phyloP scores from a whole-genome alignment of 2,797 vertebrate species.

The Macropodus opercularis region DNA sequence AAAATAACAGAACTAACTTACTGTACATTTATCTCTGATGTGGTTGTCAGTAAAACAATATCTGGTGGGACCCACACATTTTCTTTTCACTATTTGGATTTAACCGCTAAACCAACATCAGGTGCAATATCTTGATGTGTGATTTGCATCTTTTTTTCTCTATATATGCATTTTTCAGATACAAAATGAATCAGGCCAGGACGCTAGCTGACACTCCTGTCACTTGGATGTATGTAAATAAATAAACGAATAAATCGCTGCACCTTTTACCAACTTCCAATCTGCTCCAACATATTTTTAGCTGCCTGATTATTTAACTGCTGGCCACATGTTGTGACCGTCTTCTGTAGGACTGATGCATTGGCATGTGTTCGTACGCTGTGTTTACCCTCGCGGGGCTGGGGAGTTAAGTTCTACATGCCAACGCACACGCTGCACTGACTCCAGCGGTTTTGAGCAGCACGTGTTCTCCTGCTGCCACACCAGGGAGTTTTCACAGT shows the following conservation, averaged over 20 bases:
- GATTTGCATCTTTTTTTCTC: too few relatives aligned
- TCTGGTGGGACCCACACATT: too few relatives aligned
- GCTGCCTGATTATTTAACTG: conserved; percentile 17
- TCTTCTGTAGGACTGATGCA: conserved; percentile 39
- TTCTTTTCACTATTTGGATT: too few relatives aligned
- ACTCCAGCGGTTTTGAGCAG: conserved; percentile 59
- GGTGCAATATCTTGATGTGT: too few relatives aligned
- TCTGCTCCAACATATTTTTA: conserved; percentile 29
- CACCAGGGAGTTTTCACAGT: conserved; percentile 68
- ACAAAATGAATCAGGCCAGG: too few relatives aligned
- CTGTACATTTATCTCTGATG: too few relatives aligned
- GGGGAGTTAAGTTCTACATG: conserved; percentile 43
- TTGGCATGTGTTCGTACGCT: conserved; percentile 33
- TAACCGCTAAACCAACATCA: too few relatives aligned
- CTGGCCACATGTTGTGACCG: conserved; percentile 18
- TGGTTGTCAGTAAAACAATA: too few relatives aligned
- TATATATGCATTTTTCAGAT: too few relatives aligned
- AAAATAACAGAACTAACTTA: too few relatives aligned
- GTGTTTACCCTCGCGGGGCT: conserved; percentile 42
- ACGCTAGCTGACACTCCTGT: too few relatives aligned
- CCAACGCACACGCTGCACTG: conserved; percentile 39
- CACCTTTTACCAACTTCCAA: conserved; percentile 11
- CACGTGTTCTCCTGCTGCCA: conserved; percentile 61
- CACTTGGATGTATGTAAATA: too few relatives aligned
- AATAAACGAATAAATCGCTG: not conserved